Evolutionary conservation across 1,140 invertebrate genomes (phyloP).

Genomic region (Lysiphlebus fabarum): DNA sequence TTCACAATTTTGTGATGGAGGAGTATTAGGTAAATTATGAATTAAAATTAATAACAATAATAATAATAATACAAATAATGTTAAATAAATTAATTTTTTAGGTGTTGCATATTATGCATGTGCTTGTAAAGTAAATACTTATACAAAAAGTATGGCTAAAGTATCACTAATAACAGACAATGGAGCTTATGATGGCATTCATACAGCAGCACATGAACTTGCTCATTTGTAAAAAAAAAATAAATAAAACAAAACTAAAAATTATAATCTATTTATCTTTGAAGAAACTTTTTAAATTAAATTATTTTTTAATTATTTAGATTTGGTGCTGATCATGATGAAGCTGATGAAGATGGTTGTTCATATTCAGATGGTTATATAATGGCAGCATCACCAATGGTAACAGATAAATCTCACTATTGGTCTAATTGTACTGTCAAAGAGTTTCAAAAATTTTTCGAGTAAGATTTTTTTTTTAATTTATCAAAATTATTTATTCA

Average conservation of each 20-base stretch:
- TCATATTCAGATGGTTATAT: background rate
- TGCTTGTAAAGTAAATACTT: constrained; percentile 1
- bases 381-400: background rate
- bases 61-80: too few species aligned
- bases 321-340: constrained; percentile 9
- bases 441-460: constrained; percentile 14
- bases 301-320: constrained; percentile 8
- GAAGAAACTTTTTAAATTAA: too few species aligned
- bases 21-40: too few species aligned
- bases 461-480: constrained; percentile 1
- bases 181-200: constrained; percentile 22
- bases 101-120: constrained; percentile 5
- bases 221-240: constrained; percentile 24
- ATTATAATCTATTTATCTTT: too few species aligned
- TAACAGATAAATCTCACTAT: background rate
- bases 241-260: too few species aligned
- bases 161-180: constrained; percentile 13
- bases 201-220: constrained; percentile 19
- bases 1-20: too few species aligned
- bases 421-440: constrained; percentile 7
- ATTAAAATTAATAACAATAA: too few species aligned
- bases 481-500: background rate
- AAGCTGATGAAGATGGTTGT: background rate
- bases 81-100: background rate
- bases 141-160: background rate